A percentile compares a stretch with the other conserved stretches of the same genome.
Evolutionary conservation across 2,888 invertebrate genomes (phyloP).

Genomic region (Liposcelis brunnea): DNA sequence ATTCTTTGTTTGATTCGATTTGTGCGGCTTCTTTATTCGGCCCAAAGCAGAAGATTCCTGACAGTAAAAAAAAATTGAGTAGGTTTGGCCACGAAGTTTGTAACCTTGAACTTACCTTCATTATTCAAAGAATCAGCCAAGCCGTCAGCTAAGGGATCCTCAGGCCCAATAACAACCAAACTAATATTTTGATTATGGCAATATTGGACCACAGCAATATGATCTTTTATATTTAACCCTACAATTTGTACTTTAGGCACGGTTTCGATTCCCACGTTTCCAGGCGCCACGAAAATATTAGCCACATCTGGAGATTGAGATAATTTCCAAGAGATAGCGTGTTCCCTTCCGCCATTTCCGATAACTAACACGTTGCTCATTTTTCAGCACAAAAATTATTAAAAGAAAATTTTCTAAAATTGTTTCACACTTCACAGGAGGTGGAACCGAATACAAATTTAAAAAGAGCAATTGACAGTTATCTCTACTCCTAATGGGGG

Average conservation of each 20-base stretch:
- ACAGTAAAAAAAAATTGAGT: too few species aligned
- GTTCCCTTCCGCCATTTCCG: slow-evolving; percentile 89
- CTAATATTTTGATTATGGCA: neutral
- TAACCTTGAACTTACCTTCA: too few species aligned
- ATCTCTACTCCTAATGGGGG: too few species aligned
- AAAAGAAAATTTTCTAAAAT: too few species aligned
- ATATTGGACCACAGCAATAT: slow-evolving; percentile 1
- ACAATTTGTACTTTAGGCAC: neutral
- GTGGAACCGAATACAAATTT: too few species aligned
- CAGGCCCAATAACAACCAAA: slow-evolving; percentile 76
- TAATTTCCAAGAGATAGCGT: slow-evolving; percentile 89
- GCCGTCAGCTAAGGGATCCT: slow-evolving; percentile 81
- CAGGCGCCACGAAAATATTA: slow-evolving; percentile 67
- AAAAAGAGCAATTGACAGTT: too few species aligned
- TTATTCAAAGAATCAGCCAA: slow-evolving; percentile 54
- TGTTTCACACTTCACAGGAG: too few species aligned
- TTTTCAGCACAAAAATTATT: too few species aligned
- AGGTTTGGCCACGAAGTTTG: too few species aligned
- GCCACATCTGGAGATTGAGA: slow-evolving; percentile 48
- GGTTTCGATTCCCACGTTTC: slow-evolving; percentile 50
- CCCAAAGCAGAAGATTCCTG: slow-evolving; percentile 68
- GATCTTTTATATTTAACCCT: neutral
- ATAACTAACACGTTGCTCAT: slow-evolving; percentile 50
- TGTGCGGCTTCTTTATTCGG: slow-evolving; percentile 65
- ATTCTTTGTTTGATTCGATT: slow-evolving; percentile 84